Conservation (phyloP, 2,113 vertebrate genomes). For the Eulacestoma nigropectus region DNA sequence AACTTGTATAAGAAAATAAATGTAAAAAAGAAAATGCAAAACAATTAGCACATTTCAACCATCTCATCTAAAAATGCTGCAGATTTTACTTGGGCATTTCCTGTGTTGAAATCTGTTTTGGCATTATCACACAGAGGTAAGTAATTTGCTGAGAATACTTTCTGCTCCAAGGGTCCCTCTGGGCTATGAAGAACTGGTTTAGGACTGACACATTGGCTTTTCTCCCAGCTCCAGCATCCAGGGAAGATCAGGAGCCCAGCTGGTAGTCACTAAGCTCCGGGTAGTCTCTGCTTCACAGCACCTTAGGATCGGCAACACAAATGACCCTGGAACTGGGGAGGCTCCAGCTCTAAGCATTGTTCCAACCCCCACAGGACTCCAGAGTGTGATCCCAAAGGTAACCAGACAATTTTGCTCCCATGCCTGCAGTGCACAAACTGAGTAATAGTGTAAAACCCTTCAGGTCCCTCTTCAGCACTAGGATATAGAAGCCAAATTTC, state of each 20-base stretch:
- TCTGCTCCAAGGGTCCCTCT: background rate
- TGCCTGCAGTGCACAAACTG: background rate
- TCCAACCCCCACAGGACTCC: background rate
- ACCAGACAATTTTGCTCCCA: background rate
- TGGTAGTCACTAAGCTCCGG: accelerated
- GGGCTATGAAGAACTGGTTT: background rate
- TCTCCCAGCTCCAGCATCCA: background rate
- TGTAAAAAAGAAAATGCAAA: background rate
- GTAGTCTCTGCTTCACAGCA: background rate
- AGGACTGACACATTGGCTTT: background rate
- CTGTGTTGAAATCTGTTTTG: background rate
- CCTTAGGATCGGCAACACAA: background rate
- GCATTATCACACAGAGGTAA: background rate
- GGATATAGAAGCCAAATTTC: background rate
- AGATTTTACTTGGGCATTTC: background rate
- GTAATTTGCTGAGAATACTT: background rate
- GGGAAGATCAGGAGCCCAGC: background rate
- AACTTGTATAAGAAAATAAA: background rate
- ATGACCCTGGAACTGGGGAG: background rate
- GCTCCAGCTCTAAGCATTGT: background rate
- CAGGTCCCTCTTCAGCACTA: background rate
- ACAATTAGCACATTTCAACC: background rate
- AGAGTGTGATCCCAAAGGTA: background rate
- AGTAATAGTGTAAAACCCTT: background rate
- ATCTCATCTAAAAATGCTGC: background rate